Evolutionary conservation across 2,797 vertebrate genomes (phyloP), one percentile per base, ranked within the genome.

Genomic region (Diglossa cyanea): DNA sequence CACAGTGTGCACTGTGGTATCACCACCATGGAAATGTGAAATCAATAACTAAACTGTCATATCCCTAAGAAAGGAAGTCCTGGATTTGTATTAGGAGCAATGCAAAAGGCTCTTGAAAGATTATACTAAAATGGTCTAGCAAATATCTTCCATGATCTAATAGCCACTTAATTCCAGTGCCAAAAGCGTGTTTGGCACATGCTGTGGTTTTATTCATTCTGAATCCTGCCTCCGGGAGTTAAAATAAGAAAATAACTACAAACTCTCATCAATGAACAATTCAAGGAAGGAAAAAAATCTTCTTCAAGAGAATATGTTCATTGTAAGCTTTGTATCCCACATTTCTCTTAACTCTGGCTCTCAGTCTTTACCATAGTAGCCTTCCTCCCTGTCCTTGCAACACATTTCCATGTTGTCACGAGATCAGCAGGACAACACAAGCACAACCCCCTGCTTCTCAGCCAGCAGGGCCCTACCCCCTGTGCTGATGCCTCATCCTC

Each of bases 401-500:
- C 3, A 42, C 0, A 4, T 7, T 50, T 65, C 51, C 28, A 7
- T 3, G 21, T 7, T n/a, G n/a, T 11, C 61, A 57, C n/a, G 24
- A 60, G 57, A 39, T 37, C 33, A 74, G 20, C 31, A 63, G 23
- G 37, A 23, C 25, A 83, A 48, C 19, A 40, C 15, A 33, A 40
- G 10, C 15, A 54, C 19, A 86, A 24, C 6, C 17, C n/a, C 30
- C 39, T 1, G 1, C 47, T 26, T 44, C 17, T n/a, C 35, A 63
- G 18, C 3, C 13, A 54, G n/a, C 14, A 63, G 33, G 23, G 16
- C 4, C 15, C 11, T 9, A 65, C 0, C 5, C 25, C 0, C 45
- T 5, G 1, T 0, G 5, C 47, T 68, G n/a, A 26, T 5, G 7
- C 17, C 33, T n/a, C 28, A 28, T 26, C 18, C 45, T 1, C 0